Percentiles rank a stretch among this genome's conserved stretches.
Conservation (phyloP, 2,888 invertebrate species). For the Aproaerema taeniolella region DNA sequence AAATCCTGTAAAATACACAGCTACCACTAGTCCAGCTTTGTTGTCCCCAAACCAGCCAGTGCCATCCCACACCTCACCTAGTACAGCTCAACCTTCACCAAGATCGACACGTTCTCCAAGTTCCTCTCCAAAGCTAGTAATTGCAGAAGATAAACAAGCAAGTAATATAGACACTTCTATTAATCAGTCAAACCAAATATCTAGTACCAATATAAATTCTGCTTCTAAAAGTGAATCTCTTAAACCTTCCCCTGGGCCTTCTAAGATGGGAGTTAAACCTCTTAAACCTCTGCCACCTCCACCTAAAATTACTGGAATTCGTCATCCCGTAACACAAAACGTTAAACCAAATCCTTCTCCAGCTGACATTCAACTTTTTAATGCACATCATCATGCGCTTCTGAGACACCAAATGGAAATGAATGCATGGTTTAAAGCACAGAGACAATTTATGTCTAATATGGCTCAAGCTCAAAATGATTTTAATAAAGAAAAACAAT, state of each 20-base stretch:
- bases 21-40: constrained; percentile 34
- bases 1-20: constrained; percentile 42
- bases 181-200: constrained; percentile 62
- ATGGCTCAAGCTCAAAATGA: constrained; percentile 57
- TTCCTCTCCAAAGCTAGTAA: constrained; percentile 70
- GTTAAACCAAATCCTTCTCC: constrained; percentile 37
- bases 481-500: constrained; percentile 60
- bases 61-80: constrained; percentile 40
- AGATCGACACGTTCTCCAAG: constrained; percentile 69
- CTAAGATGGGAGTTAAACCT: constrained; percentile 50
- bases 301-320: constrained; percentile 46
- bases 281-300: constrained; percentile 42
- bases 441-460: constrained; percentile 57
- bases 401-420: constrained; percentile 62
- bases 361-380: constrained; percentile 42
- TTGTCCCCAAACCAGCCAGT: constrained; percentile 42
- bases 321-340: constrained; percentile 47
- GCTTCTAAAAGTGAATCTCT: constrained; percentile 45
- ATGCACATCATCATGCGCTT: constrained; percentile 44
- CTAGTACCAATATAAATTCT: constrained; percentile 47
- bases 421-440: constrained; percentile 61
- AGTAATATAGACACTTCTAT: constrained; percentile 44
- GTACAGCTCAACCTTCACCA: constrained; percentile 53
- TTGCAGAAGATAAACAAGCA: constrained; percentile 69
- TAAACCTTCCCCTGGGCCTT: constrained; percentile 50